Evolutionary conservation across 2,888 invertebrate genomes (phyloP).

Genomic region (Xylophagus ater): DNA sequence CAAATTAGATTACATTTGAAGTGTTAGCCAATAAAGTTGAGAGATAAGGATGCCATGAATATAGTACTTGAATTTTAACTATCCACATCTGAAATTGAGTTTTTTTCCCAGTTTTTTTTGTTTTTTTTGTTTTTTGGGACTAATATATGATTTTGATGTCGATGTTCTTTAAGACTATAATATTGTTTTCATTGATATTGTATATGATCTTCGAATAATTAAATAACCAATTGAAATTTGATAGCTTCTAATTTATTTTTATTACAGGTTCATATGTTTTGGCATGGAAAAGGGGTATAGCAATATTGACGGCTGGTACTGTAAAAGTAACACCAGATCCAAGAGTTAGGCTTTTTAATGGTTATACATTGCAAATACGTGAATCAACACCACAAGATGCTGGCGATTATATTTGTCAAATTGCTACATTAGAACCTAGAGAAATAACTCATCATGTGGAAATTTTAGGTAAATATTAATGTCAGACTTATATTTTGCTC

Average conservation of each 20-base stretch:
- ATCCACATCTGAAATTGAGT: background rate
- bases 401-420: slow-evolving; percentile 49
- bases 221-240: too few species aligned
- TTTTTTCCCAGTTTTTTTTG: background rate
- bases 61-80: too few species aligned
- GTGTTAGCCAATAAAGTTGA: too few species aligned
- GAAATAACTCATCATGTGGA: slow-evolving; percentile 48
- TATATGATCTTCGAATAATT: too few species aligned
- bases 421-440: slow-evolving; percentile 44
- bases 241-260: background rate
- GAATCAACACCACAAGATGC: slow-evolving; percentile 45
- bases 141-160: too few species aligned
- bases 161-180: too few species aligned
- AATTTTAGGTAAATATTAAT: slow-evolving; percentile 45
- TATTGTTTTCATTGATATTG: background rate
- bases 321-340: slow-evolving; percentile 47
- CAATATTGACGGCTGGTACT: slow-evolving; percentile 45
- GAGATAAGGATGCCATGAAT: too few species aligned
- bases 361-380: slow-evolving; percentile 46
- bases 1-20: too few species aligned
- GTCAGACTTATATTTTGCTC: background rate
- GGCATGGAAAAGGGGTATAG: slow-evolving; percentile 47
- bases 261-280: slow-evolving; percentile 43
- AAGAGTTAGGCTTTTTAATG: slow-evolving; percentile 44
- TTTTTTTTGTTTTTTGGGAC: slow-evolving; percentile 1